Conservation (phyloP, 2,888 invertebrate genomes). For the Drosophila mulleri region DNA sequence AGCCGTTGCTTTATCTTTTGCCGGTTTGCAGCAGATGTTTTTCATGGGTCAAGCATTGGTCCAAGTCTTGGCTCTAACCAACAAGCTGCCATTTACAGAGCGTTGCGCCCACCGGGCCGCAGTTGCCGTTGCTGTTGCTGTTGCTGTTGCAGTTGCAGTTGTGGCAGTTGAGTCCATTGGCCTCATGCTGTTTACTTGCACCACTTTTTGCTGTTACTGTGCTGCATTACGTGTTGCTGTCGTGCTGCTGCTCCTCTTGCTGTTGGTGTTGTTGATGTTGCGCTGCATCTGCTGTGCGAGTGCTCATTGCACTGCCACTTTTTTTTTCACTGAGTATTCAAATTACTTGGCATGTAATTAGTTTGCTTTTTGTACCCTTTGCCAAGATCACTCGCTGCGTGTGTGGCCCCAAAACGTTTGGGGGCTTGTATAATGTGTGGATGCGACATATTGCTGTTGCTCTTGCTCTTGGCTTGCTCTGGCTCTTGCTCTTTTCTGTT, state of each 20-base stretch:
- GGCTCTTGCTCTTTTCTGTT: slow-evolving; percentile 10
- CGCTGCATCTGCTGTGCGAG: slow-evolving; percentile 52
- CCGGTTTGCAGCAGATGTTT: slow-evolving; percentile 66
- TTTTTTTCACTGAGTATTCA: slow-evolving; percentile 66
- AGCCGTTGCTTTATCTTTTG: slow-evolving; percentile 52
- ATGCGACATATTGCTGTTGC: slow-evolving; percentile 42
- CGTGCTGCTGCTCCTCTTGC: slow-evolving; percentile 28
- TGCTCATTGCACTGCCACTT: slow-evolving; percentile 67
- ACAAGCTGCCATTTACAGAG: slow-evolving; percentile 70
- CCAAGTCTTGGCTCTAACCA: slow-evolving; percentile 23
- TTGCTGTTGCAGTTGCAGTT: slow-evolving; percentile 22
- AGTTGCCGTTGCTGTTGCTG: slow-evolving; percentile 8
- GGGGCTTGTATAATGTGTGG: slow-evolving; percentile 41
- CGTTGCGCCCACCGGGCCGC: slow-evolving; percentile 45
- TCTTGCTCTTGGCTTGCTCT: slow-evolving; percentile 12
- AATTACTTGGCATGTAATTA: slow-evolving; percentile 81
- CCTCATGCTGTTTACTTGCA: slow-evolving; percentile 80
- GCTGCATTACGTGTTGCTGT: slow-evolving; percentile 57
- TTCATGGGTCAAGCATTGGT: slow-evolving; percentile 72
- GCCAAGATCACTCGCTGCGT: slow-evolving; percentile 66
- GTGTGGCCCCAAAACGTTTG: slow-evolving; percentile 68
- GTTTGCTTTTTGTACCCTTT: slow-evolving; percentile 63
- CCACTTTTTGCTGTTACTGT: slow-evolving; percentile 64
- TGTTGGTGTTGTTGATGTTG: slow-evolving; percentile 17
- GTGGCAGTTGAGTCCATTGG: slow-evolving; percentile 71